Base-by-base conservation (phyloP, 2,888 invertebrate genomes). In the Tetragnatha montana region DNA sequence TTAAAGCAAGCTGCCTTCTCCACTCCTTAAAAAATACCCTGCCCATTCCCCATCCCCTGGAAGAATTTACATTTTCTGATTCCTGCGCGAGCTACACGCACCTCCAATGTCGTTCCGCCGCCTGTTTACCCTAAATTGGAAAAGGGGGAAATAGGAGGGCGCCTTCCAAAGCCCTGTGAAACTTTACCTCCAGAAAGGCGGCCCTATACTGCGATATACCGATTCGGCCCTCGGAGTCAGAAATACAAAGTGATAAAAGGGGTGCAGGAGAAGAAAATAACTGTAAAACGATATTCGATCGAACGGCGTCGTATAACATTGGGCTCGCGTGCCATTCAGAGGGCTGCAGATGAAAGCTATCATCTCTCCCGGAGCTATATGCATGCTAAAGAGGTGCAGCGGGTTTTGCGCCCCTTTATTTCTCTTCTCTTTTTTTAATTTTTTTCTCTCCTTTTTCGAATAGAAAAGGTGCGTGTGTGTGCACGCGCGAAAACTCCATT, bases 281-380 rank as follows among this genome's bases (percentile, higher is more conserved):
- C 89, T 89, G 89, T 89, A 89, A 84, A 89, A 89, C 89, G 89
- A 89, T 89, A 89, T 89, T 89, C 89, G 89, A 89, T 89, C 84
- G 89, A 84, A 80, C 68, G 74, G 89, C 84, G 75, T 89, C 89
- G 69, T 89, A 89, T 89, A 89, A 89, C 89, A 89, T 69, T 78
- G 80, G 83, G 84, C 69, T 19, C 60, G 76, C 71, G 73, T 89
- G 89, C 84, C 81, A 78, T 82, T 82, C 74, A 89, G 60, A 49
- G 22, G 19, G 69, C 71, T 75, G 74, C 47, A 89, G 89, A 89
- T 89, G 89, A 89, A 89, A 84, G 84, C 84, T 89, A 89, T 89
- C 89, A 89, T 87, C 84, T 81, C 74, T 68, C 35, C 35, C 81
- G 84, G 69, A 83, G 84, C 89, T 89, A 89, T 60, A 60, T 84